Conservation (phyloP, 2,113 vertebrate species). For the Callocephalon fimbriatum region DNA sequence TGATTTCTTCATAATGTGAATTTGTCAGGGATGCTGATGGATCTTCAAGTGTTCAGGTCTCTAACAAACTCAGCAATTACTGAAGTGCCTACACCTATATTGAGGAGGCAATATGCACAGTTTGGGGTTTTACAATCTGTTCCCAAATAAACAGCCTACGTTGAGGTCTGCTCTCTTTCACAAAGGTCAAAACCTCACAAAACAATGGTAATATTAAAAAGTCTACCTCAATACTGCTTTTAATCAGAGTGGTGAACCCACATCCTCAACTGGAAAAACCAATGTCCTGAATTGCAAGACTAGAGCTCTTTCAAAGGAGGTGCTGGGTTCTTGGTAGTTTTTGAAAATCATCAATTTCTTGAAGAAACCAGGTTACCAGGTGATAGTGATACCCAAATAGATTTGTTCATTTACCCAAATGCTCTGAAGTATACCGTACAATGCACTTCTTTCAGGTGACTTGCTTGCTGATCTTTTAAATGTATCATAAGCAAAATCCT, state of each 20-base stretch:
- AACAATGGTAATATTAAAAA: neutral
- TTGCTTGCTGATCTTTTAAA: constrained; percentile 16
- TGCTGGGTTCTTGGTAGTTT: neutral
- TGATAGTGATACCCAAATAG: neutral
- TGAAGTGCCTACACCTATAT: neutral
- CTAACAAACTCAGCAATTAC: neutral
- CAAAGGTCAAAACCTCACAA: neutral
- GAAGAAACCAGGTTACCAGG: neutral
- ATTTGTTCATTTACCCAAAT: neutral
- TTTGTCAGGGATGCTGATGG: neutral
- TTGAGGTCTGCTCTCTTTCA: neutral
- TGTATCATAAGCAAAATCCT: neutral
- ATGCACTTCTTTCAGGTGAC: neutral
- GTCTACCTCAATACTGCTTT: neutral
- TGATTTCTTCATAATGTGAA: neutral
- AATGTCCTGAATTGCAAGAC: neutral
- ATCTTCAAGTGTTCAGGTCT: neutral
- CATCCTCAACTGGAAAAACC: neutral
- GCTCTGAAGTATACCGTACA: neutral
- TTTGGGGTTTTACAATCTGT: neutral
- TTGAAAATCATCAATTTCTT: neutral
- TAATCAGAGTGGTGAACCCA: neutral
- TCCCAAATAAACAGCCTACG: neutral
- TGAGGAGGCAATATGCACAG: neutral
- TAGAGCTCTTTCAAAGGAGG: neutral